Base-by-base conservation (phyloP, 2,113 vertebrate genomes). In the Microcebus murinus region DNA sequence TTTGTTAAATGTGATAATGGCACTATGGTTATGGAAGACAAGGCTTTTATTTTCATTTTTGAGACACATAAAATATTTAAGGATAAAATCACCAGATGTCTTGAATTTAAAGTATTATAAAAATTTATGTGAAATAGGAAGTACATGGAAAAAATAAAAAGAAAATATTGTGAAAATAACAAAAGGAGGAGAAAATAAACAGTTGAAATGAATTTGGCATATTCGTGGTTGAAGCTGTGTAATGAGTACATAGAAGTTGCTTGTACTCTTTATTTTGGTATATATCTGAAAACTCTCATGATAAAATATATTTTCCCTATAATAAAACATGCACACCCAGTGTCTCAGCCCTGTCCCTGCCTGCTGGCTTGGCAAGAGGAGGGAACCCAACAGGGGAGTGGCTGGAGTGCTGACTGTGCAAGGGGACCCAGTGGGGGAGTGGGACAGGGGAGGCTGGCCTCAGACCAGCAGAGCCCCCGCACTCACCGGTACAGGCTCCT, bases 401-500 rank as follows among this genome's bases (percentile, higher is more conserved):
- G 11, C 5, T 57, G 52, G 6, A 50, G 50, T 27, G 4, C 25
- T 48, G 52, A 39, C 61, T 31, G 27, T 23, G 17, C 13, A 29
- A 50, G 50, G 57, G 55, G 18, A 23, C 4, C 17, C 12, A 7
- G 18, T 18, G 25, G 55, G 25, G 55, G 3, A 11, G 31, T 23
- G 3, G 48, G 13, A 14, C 14, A 2, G 8, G 10, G 10, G 39
- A 29, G 20, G 18, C 13, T 4, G 39, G 8, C 10, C 50, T 8
- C 2, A n/a, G 4, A 15, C 31, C 68, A 39, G 36, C 13, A 74
- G 52, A 87, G 14, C 9, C 39, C 27, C 18, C 36, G 67, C 45
- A 87, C 97, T 96, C 73, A 42, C 96, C 73, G 20, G 90, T 71
- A 86, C 0, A 89, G 2, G 55, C 48, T 89, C 67, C 4, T 97